Conservation (phyloP, 2,113 vertebrate genomes). For the Saccopteryx leptura region DNA sequence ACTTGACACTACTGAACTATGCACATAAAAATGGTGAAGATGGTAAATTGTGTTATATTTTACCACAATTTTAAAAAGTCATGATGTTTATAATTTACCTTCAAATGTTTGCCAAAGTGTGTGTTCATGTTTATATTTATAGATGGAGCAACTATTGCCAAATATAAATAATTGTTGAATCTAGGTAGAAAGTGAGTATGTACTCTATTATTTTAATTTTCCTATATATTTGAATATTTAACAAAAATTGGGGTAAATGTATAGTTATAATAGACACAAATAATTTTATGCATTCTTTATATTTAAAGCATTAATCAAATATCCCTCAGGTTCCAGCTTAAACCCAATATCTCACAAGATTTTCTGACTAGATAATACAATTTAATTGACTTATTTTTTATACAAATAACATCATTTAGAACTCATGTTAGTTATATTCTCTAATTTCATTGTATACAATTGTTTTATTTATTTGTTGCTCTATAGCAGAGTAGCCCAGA, state of each 20-base stretch:
- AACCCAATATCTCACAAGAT: neutral
- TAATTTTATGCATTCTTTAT: neutral
- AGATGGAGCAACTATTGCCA: neutral
- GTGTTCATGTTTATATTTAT: neutral
- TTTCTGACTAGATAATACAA: neutral
- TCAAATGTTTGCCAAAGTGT: neutral
- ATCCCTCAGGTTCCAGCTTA: neutral
- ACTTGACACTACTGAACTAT: neutral
- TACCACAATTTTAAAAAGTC: neutral
- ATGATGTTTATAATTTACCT: neutral
- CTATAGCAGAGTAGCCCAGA: neutral
- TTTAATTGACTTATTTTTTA: neutral
- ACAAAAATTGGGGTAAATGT: neutral
- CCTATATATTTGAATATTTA: neutral
- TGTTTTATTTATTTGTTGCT: constrained; percentile 7
- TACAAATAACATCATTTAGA: neutral
- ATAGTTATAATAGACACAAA: neutral
- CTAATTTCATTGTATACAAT: neutral
- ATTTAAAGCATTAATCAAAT: constrained; percentile 8
- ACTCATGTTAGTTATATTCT: neutral
- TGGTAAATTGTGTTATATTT: neutral
- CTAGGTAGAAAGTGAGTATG: neutral
- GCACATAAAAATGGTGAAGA: neutral
- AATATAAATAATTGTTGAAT: neutral
- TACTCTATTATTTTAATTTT: neutral